Evolutionary conservation across 1,140 invertebrate genomes (phyloP).

Genomic region (Atta colombica): DNA sequence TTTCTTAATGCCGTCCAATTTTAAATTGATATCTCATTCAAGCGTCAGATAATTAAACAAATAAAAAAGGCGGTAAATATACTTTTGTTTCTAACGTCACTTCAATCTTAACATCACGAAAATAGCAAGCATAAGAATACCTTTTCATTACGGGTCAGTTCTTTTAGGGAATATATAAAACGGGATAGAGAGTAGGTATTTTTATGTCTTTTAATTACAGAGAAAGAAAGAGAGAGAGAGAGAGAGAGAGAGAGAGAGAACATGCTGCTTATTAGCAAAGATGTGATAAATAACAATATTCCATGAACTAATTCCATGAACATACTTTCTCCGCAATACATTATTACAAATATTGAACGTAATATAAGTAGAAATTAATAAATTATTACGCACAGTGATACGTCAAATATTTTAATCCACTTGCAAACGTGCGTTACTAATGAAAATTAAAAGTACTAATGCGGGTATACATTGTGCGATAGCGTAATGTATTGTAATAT

Average conservation of each 20-base stretch:
- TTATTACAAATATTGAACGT: slow-evolving; percentile 12
- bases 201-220: background rate
- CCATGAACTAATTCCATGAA: background rate
- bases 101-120: background rate
- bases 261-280: no score
- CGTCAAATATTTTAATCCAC: slow-evolving; percentile 37
- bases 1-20: background rate
- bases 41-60: background rate
- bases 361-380: slow-evolving; percentile 41
- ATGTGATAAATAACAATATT: background rate
- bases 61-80: background rate
- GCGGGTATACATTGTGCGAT: background rate
- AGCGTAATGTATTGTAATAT: background rate
- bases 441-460: slow-evolving; percentile 5
- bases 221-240: background rate
- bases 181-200: background rate
- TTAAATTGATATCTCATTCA: background rate
- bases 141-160: background rate
- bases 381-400: background rate
- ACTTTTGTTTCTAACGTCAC: background rate
- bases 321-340: background rate
- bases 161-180: background rate
- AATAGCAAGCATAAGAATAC: slow-evolving; percentile 1
- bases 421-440: slow-evolving; percentile 30
- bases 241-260: background rate